Conservation (phyloP, 1,140 invertebrate genomes). For the Liolophura sinensis region DNA sequence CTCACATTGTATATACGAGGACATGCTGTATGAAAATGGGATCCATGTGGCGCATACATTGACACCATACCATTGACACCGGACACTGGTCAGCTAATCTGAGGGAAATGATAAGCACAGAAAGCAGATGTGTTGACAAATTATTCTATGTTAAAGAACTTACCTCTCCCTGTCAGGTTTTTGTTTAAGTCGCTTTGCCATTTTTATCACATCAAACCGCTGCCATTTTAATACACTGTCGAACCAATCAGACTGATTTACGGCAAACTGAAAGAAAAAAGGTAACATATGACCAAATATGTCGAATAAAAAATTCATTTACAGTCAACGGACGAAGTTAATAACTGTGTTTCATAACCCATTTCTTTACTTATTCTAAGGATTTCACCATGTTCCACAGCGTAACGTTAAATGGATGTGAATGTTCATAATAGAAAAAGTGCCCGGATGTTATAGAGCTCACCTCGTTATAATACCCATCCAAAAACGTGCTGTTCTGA, state of each 20-base stretch:
- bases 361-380: neutral
- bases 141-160: no score
- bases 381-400: neutral
- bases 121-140: no score
- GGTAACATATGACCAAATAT: neutral
- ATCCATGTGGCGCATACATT: no score
- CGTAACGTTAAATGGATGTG: neutral
- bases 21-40: no score
- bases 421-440: neutral
- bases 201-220: constrained; percentile 31
- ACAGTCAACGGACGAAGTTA: neutral
- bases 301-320: neutral
- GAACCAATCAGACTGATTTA: constrained; percentile 82
- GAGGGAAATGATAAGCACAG: no score
- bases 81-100: no score
- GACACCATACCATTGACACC: no score
- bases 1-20: no score
- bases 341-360: neutral
- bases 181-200: constrained; percentile 24
- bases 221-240: constrained; percentile 65
- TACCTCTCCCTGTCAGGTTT: constrained; percentile 30
- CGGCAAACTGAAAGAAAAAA: constrained; percentile 62
- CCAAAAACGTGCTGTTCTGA: constrained; percentile 66
- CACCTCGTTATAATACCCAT: constrained; percentile 78
- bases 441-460: constrained; percentile 15